Evolutionary conservation across 2,797 vertebrate genomes (phyloP).

Genomic region (Ptychobarbus kaznakovi): DNA sequence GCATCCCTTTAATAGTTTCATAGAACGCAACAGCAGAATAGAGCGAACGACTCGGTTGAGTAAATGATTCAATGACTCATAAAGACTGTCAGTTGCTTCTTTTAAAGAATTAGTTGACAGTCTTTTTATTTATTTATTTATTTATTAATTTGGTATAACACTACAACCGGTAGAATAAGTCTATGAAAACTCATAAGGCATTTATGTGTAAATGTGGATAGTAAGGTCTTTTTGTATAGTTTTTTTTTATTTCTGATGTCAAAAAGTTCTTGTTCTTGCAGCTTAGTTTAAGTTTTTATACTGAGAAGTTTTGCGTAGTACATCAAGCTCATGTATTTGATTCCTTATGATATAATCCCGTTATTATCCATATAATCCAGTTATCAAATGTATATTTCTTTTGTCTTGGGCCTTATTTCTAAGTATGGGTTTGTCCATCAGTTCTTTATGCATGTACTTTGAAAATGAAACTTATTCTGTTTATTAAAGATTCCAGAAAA

Average conservation of each 20-base stretch:
- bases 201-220: background rate
- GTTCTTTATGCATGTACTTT: background rate
- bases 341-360: background rate
- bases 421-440: background rate
- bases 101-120: no score
- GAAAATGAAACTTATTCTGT: background rate
- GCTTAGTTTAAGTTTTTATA: background rate
- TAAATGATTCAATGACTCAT: background rate
- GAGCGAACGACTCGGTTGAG: constrained; percentile 12
- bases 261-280: background rate
- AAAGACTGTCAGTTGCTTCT: no score
- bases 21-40: background rate
- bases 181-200: background rate
- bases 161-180: no score
- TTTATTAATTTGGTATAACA: no score
- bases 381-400: constrained; percentile 11
- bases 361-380: background rate
- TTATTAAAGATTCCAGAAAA: background rate
- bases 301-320: background rate
- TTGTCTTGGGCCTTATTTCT: background rate
- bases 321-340: background rate
- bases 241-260: background rate
- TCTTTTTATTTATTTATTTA: no score
- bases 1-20: background rate
- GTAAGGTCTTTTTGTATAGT: background rate